A percentile compares a stretch with the other conserved stretches of the same genome.
Evolutionary conservation across 2,113 vertebrate species (phyloP).

Genomic region (Microcebus murinus): DNA sequence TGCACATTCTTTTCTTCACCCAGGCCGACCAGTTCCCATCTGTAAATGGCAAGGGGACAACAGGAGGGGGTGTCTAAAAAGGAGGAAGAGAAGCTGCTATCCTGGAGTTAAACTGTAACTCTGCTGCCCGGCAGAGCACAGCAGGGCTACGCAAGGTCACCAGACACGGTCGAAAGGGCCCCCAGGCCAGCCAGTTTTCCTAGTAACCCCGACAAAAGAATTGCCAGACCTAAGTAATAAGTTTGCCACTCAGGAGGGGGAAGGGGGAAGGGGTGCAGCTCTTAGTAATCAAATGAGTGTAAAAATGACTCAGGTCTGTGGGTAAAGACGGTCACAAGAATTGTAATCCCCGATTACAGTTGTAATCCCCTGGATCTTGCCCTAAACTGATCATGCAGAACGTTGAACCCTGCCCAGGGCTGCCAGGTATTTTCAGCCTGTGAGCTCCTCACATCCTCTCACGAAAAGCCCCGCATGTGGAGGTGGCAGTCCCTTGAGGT

Average conservation of each 20-base stretch:
- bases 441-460: neutral
- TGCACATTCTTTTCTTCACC: neutral
- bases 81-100: neutral
- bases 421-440: neutral
- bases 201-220: slow-evolving; percentile 15
- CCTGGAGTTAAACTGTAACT: neutral
- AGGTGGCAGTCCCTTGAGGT: neutral
- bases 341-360: neutral
- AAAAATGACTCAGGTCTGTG: neutral
- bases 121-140: neutral
- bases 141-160: neutral
- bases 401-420: neutral
- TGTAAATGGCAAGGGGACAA: neutral
- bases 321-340: neutral
- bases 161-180: neutral
- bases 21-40: neutral
- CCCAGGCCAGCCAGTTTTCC: neutral
- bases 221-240: neutral
- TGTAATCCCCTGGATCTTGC: neutral
- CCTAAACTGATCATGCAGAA: neutral
- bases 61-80: neutral
- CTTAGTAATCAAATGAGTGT: neutral
- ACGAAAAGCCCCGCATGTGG: fast-evolving
- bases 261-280: neutral
- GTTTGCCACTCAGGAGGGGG: neutral